Evolutionary conservation across 2,888 invertebrate genomes (phyloP).

Genomic region (Caenorhabditis sp.): DNA sequence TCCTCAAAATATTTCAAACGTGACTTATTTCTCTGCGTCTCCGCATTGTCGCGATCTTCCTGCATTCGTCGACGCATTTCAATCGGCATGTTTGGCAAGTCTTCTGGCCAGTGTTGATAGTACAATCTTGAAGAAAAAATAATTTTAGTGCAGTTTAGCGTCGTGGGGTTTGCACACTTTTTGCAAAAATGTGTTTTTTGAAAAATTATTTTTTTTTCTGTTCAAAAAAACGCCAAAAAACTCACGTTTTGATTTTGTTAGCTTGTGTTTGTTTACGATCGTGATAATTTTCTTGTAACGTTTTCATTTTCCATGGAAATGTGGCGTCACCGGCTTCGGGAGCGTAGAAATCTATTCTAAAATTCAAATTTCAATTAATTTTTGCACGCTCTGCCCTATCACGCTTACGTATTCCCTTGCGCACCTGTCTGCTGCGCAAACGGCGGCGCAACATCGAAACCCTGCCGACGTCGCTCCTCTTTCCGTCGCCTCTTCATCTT

Average conservation of each 20-base stretch:
- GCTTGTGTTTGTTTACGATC: conserved; percentile 18
- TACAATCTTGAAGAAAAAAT: conserved; percentile 26
- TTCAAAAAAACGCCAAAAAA: no score
- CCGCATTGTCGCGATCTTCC: conserved; percentile 28
- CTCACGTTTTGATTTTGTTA: conserved; percentile 35
- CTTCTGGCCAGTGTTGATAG: conserved; percentile 44
- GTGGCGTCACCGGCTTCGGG: conserved; percentile 42
- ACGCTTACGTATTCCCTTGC: conserved; percentile 16
- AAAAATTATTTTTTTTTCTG: no score
- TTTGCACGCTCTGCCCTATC: not conserved
- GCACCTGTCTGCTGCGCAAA: conserved; percentile 4
- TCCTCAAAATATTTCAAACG: conserved; percentile 1
- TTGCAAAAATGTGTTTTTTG: no score
- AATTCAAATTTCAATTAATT: no score
- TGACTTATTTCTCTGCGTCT: conserved; percentile 19
- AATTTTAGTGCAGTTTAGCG: not conserved
- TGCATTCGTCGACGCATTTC: conserved; percentile 41
- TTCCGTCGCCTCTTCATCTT: conserved; percentile 42
- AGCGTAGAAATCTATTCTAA: conserved; percentile 50
- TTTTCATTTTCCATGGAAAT: conserved; percentile 55
- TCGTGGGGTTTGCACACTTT: no score
- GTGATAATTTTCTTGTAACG: conserved; percentile 16
- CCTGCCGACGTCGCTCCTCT: conserved; percentile 16
- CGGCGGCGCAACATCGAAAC: conserved; percentile 16
- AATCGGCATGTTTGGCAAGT: conserved; percentile 41